phyloP scores from a whole-genome alignment of 2,113 vertebrate species.

The Donacobius atricapilla region DNA sequence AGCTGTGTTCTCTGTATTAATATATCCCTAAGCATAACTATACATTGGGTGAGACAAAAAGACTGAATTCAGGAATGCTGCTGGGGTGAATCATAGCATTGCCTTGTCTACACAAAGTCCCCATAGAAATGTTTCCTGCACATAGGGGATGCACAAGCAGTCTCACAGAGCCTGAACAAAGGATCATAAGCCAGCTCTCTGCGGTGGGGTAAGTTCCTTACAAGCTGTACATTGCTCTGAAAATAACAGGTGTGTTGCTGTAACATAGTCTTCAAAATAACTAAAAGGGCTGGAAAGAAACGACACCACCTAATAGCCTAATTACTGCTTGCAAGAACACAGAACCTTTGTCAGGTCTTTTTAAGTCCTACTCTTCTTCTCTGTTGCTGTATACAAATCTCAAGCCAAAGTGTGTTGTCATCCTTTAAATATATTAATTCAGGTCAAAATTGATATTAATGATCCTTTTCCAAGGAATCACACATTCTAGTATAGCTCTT shows the following conservation, averaged over 20 bases:
- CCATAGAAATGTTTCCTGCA: background rate
- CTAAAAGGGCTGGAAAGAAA: background rate
- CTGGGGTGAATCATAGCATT: background rate
- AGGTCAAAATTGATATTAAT: conserved; percentile 49
- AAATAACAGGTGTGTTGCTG: background rate
- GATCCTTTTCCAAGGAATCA: background rate
- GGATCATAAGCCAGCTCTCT: background rate
- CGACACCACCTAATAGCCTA: background rate
- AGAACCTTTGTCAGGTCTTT: background rate
- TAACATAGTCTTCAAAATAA: background rate
- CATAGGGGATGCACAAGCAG: fast-evolving
- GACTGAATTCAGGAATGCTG: background rate
- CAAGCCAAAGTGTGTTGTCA: background rate
- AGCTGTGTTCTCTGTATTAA: background rate
- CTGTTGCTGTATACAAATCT: background rate
- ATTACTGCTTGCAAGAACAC: background rate
- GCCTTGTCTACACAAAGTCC: background rate
- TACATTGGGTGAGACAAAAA: background rate
- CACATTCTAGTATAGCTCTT: background rate
- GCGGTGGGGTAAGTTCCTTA: background rate
- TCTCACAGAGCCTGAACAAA: background rate
- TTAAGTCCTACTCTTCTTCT: background rate
- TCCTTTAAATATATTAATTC: background rate
- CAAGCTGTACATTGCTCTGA: background rate
- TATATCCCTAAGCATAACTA: background rate